Evolutionary conservation across 2,113 vertebrate species (phyloP).

Genomic region (Nothocercus nigrocapillus): DNA sequence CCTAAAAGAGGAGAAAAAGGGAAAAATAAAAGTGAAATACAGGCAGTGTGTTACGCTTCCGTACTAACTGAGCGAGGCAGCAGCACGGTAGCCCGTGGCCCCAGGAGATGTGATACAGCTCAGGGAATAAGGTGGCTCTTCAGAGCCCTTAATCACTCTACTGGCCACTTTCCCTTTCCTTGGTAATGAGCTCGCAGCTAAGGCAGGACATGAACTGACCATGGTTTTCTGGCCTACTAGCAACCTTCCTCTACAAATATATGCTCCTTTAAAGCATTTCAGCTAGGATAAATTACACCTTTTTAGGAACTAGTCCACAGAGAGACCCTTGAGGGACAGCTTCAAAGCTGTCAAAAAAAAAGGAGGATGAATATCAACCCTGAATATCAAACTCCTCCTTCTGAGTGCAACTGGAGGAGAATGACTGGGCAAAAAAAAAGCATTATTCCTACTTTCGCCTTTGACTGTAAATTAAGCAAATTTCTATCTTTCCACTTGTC

Average conservation of each 20-base stretch:
- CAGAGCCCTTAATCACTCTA: not conserved
- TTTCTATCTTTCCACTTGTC: not conserved
- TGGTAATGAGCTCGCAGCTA: not conserved
- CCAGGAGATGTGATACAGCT: not conserved
- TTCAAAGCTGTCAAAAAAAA: not conserved
- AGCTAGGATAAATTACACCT: not conserved
- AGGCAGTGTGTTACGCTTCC: not conserved
- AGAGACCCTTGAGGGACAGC: not conserved
- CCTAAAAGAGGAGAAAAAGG: not conserved
- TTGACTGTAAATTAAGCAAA: not conserved
- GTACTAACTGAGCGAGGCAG: not conserved
- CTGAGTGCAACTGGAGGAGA: not conserved
- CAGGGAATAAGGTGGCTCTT: not conserved
- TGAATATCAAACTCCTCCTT: not conserved
- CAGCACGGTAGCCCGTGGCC: rapidly evolving
- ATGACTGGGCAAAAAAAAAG: not conserved
- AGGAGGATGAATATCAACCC: not conserved
- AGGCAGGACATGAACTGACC: not conserved
- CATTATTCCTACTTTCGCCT: not conserved
- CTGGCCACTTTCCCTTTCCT: not conserved
- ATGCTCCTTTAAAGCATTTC: not conserved
- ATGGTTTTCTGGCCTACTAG: not conserved
- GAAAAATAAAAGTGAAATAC: not conserved
- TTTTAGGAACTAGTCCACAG: not conserved
- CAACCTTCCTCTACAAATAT: not conserved